Percentiles rank a stretch among this genome's conserved stretches.
Conservation (phyloP, 2,113 vertebrate species). For the Cyprinodon variegatus region DNA sequence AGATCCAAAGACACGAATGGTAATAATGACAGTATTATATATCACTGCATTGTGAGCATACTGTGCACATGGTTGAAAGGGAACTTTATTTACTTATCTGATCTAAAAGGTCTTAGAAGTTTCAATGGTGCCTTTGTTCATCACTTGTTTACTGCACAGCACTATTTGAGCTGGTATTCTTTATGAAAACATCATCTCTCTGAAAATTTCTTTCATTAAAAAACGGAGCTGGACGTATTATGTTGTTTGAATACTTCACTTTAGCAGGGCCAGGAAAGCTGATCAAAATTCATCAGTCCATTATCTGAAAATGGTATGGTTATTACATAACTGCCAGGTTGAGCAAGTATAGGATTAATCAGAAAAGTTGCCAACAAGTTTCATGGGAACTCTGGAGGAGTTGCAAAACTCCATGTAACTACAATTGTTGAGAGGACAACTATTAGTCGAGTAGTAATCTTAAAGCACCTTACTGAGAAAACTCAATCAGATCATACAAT, state of each 20-base stretch:
- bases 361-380: neutral
- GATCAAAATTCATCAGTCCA: neutral
- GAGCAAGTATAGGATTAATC: too few species aligned
- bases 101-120: conserved; percentile 26
- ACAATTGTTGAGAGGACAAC: neutral
- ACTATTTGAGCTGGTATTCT: conserved; percentile 50
- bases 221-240: too few species aligned
- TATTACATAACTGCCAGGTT: neutral
- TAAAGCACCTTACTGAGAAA: too few species aligned
- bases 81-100: conserved; percentile 32
- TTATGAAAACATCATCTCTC: conserved; percentile 55
- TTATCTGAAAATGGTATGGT: neutral
- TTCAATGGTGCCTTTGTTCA: conserved; percentile 62
- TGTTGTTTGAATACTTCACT: neutral
- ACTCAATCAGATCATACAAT: too few species aligned
- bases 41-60: conserved; percentile 36
- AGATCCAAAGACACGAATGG: conserved; percentile 39
- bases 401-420: neutral
- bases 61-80: conserved; percentile 47
- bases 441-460: too few species aligned
- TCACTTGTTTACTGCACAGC: conserved; percentile 54
- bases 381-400: neutral
- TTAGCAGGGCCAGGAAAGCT: neutral
- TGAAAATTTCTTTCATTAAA: too few species aligned
- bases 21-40: conserved; percentile 59